phyloP scores from a whole-genome alignment of 2,797 vertebrate species.

The Ptychadena robeensis region DNA sequence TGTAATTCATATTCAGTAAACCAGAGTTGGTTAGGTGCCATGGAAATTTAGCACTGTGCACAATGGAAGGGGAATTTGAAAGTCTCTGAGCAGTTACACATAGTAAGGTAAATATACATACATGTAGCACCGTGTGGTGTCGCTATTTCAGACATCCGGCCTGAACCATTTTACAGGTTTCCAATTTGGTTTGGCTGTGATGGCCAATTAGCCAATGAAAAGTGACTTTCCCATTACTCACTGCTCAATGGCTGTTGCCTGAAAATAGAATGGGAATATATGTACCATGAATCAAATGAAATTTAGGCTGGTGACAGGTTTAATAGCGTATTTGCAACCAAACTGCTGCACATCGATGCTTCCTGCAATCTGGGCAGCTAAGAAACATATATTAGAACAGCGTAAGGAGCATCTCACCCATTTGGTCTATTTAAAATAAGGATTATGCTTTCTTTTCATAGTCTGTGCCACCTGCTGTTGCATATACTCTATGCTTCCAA shows the following conservation, averaged over 20 bases:
- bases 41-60: too few species aligned
- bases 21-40: too few species aligned
- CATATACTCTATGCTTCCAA: conserved; percentile 32
- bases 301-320: conserved; percentile 18
- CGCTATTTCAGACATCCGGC: not conserved
- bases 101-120: not conserved
- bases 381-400: conserved; percentile 18
- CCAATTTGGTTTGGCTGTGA: conserved; percentile 24
- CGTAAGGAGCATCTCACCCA: not conserved
- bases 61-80: too few species aligned
- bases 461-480: conserved; percentile 32
- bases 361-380: conserved; percentile 14
- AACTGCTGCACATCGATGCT: not conserved
- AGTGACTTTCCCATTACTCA: conserved; percentile 48
- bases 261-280: conserved; percentile 30
- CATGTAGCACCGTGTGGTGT: not conserved
- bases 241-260: conserved; percentile 3
- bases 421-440: conserved; percentile 16
- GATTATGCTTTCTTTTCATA: conserved; percentile 8
- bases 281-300: conserved; percentile 24
- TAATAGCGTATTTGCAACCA: conserved; percentile 35
- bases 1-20: too few species aligned
- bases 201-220: conserved; percentile 53
- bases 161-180: not conserved
- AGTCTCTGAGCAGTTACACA: too few species aligned